Base-by-base conservation (phyloP, 2,113 vertebrate species). In the Gobius niger region DNA sequence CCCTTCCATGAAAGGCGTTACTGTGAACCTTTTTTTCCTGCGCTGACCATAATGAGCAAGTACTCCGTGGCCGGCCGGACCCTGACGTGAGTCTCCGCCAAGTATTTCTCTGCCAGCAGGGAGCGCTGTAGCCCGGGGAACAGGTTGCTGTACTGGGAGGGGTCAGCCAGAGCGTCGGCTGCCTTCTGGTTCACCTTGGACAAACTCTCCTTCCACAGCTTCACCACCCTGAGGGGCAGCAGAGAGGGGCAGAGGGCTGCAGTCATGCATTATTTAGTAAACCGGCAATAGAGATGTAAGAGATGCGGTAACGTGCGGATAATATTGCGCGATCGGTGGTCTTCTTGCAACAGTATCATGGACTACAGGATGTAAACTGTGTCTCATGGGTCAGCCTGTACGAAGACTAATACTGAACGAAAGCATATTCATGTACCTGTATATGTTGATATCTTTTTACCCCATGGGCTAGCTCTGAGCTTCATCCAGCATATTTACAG, bases 181-280 rank as follows among this genome's bases (percentile, higher is more conserved):
- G 97, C 96, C 90, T 97, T 99, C 75, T 96, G 94, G 81, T 96
- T 98, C 56, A 96, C 92, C 92, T 97, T 97, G 46, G 94, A 93
- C 60, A 99, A 94, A 66, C 82, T 96, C 67, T 98, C 95, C 82
- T 96, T 92, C 97, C 97, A 99, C 65, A 99, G 91, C 83, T 94
- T 95, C 63, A 99, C 96, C 74, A 98, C 96, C 88, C 89, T 89
- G 80, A 16, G 46, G 65, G 46, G 54, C n/a, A n/a, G n/a, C n/a
- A 73, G 46, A 47, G 13, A 10, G 49, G 18, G 42, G 0, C 50
- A 65, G 12, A 24, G 44, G 19, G 49, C 16, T 44, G 15, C 19
- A 18, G 24, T 61, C 14, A 34, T 56, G 53, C 19, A 56, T 10
- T 6, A 56, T 24, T 54, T 12, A 24, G 0, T 34, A 34, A 34